Evolutionary conservation across 2,888 invertebrate species (phyloP).

Genomic region (Prenolepis imparis): DNA sequence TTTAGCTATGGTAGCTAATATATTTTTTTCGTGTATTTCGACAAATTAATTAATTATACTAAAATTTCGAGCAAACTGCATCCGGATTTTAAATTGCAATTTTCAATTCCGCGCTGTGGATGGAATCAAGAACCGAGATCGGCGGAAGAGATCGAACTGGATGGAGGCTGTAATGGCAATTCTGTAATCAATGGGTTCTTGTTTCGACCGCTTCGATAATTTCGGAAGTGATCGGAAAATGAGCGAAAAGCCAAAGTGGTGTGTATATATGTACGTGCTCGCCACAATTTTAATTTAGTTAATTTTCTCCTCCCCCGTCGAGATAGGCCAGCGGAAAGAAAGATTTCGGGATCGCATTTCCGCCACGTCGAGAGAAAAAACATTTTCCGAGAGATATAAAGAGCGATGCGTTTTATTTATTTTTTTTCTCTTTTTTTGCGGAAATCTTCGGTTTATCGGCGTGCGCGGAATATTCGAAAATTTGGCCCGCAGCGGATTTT

Average conservation of each 20-base stretch:
- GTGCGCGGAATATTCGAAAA: background rate
- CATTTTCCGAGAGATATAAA: conserved; percentile 2
- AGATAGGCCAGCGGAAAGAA: background rate
- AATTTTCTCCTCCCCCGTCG: conserved; percentile 66
- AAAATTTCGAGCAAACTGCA: background rate
- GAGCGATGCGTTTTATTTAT: background rate
- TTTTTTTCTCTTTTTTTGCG: background rate
- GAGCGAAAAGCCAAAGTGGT: conserved; percentile 45
- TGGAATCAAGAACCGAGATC: background rate
- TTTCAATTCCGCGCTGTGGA: background rate
- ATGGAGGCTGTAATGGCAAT: conserved; percentile 78
- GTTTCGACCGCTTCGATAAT: conserved; percentile 80
- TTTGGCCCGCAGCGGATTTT: conserved; percentile 32
- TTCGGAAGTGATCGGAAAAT: conserved; percentile 79
- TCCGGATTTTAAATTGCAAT: background rate
- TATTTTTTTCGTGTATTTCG: background rate
- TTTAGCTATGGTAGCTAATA: too few relatives aligned
- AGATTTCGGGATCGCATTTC: background rate
- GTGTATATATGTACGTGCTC: background rate
- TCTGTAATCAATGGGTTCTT: conserved; percentile 82
- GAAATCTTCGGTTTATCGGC: background rate
- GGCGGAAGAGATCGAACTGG: conserved; percentile 56
- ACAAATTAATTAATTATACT: background rate
- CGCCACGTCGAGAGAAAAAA: background rate
- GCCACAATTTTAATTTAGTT: conserved; percentile 77